Evolutionary conservation across 2,113 vertebrate species (phyloP).

Genomic region (Urocynchramus pylzowi): DNA sequence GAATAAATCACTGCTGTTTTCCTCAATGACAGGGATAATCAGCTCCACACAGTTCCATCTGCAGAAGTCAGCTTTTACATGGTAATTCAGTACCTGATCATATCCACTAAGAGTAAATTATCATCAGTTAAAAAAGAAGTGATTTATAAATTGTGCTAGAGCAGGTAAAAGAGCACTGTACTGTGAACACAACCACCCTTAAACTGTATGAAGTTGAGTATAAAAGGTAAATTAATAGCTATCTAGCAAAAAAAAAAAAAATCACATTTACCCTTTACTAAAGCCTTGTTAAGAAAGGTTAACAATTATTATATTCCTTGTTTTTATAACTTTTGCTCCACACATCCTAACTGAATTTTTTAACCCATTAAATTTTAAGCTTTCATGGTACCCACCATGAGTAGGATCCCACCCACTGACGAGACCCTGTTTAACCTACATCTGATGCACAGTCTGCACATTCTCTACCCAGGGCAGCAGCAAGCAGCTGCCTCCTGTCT

Average conservation of each 20-base stretch:
- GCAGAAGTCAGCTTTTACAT: background rate
- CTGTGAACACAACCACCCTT: background rate
- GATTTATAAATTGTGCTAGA: background rate
- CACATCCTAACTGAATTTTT: background rate
- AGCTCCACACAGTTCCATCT: background rate
- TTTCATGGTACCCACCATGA: background rate
- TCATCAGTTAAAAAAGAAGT: background rate
- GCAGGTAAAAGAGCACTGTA: background rate
- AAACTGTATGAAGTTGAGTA: background rate
- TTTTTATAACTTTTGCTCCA: background rate
- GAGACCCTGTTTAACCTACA: background rate
- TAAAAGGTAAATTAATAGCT: background rate
- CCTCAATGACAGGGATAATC: background rate
- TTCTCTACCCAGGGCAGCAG: background rate
- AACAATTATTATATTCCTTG: background rate
- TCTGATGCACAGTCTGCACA: background rate
- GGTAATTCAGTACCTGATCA: background rate
- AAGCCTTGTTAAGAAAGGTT: background rate
- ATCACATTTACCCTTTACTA: background rate
- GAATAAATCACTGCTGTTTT: slow-evolving; percentile 5
- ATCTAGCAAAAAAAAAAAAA: background rate
- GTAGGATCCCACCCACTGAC: background rate
- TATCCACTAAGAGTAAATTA: background rate
- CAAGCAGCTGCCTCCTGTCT: background rate
- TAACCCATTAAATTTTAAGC: background rate